Percentiles rank a stretch among this genome's conserved stretches.
Conservation (phyloP, 1,140 invertebrate species). For the Saccostrea echinata region DNA sequence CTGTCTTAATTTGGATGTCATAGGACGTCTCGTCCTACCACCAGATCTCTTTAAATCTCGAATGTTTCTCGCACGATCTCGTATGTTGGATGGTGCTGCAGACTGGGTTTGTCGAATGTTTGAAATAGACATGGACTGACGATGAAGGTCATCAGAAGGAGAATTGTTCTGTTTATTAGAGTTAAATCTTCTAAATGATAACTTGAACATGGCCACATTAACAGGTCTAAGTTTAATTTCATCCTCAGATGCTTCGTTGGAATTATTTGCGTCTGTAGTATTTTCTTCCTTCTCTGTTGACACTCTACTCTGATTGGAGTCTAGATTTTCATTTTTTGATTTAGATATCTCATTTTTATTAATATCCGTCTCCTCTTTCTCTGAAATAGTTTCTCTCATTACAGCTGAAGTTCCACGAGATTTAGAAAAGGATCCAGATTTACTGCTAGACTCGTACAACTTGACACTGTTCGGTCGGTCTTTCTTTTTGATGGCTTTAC, state of each 20-base stretch:
- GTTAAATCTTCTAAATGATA: constrained; percentile 8
- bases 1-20: constrained; percentile 19
- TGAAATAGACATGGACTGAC: background rate
- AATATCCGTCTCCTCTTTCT: background rate
- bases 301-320: background rate
- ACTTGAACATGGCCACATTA: constrained; percentile 41
- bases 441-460: constrained; percentile 49
- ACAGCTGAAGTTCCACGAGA: background rate
- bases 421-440: constrained; percentile 25
- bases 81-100: background rate
- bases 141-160: background rate
- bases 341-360: constrained; percentile 8
- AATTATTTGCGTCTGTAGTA: background rate
- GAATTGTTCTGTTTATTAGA: background rate
- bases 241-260: background rate
- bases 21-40: background rate
- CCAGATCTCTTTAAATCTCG: constrained; percentile 8
- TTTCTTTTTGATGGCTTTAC: constrained; percentile 61
- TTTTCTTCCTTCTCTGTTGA: background rate
- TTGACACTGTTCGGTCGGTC: constrained; percentile 43
- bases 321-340: background rate
- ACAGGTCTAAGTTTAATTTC: background rate
- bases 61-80: constrained; percentile 10
- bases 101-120: background rate
- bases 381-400: background rate